Conservation (phyloP, 2,888 invertebrate genomes). For the Melangyna quadrimaculata region DNA sequence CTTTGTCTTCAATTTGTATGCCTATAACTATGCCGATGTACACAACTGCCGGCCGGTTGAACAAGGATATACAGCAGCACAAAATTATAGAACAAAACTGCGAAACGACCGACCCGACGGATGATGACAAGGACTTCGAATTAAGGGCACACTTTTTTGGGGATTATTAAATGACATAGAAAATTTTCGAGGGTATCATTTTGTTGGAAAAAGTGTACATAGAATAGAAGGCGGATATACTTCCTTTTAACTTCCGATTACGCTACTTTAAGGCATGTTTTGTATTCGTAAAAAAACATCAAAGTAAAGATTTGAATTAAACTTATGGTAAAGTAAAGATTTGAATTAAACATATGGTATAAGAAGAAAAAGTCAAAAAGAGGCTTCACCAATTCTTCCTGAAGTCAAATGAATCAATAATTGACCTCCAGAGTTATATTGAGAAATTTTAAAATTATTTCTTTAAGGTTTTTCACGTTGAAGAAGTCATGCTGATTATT, state of each 20-base stretch:
- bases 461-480: too few relatives aligned
- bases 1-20: neutral
- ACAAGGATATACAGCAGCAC: neutral
- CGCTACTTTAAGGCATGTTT: neutral
- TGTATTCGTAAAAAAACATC: neutral
- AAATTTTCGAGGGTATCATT: constrained; percentile 4
- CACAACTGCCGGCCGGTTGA: neutral
- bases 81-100: constrained; percentile 1
- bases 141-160: constrained; percentile 6
- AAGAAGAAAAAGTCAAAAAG: too few relatives aligned
- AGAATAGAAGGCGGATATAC: neutral
- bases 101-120: neutral
- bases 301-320: too few relatives aligned
- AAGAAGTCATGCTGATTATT: too few relatives aligned
- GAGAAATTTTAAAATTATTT: too few relatives aligned
- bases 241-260: neutral
- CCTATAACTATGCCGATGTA: neutral
- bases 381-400: too few relatives aligned
- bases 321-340: too few relatives aligned
- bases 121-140: neutral
- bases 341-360: too few relatives aligned
- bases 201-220: neutral
- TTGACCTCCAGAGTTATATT: too few relatives aligned
- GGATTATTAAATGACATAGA: constrained; percentile 12
- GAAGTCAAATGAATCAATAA: too few relatives aligned